These are phyloP conservation scores for Antechinus flavipes DNA, from an alignment of 2,113 vertebrate species.

Conservation along the genomic window DNA sequence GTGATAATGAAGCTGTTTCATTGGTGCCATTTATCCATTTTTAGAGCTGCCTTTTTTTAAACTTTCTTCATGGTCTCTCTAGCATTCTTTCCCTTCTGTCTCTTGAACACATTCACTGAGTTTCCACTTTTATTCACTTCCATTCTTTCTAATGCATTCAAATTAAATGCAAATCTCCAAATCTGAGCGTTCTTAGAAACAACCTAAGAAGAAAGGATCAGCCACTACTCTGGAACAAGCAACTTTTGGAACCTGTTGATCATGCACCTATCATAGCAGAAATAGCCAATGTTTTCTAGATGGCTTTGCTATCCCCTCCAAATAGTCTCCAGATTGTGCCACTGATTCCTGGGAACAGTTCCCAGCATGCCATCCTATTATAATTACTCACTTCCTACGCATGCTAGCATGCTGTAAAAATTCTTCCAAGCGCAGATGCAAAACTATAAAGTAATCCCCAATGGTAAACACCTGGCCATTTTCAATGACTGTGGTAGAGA, in stretches of 20 bases:
- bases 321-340: neutral
- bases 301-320: slow-evolving; percentile 55
- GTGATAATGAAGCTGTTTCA: neutral
- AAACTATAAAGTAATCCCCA: slow-evolving; percentile 32
- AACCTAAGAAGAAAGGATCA: slow-evolving; percentile 38
- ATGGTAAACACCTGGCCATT: slow-evolving; percentile 57
- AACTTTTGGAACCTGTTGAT: slow-evolving; percentile 25
- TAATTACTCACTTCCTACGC: slow-evolving; percentile 41
- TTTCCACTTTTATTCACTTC: slow-evolving; percentile 22
- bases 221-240: neutral
- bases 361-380: slow-evolving; percentile 53
- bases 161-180: neutral
- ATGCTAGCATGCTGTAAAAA: slow-evolving; percentile 21
- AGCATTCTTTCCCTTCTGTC: neutral
- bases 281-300: slow-evolving; percentile 28
- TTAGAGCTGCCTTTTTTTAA: neutral
- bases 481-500: slow-evolving; percentile 31
- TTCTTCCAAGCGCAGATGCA: slow-evolving; percentile 36
- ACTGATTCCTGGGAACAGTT: slow-evolving; percentile 48
- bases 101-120: neutral
- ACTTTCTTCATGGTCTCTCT: neutral
- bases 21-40: neutral
- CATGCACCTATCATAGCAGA: slow-evolving; percentile 5
- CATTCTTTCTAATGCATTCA: slow-evolving; percentile 30
- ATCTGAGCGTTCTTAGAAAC: slow-evolving; percentile 41